Evolutionary conservation across 1,140 invertebrate species (phyloP).

Genomic region (Aphaenogaster ashmeadi): DNA sequence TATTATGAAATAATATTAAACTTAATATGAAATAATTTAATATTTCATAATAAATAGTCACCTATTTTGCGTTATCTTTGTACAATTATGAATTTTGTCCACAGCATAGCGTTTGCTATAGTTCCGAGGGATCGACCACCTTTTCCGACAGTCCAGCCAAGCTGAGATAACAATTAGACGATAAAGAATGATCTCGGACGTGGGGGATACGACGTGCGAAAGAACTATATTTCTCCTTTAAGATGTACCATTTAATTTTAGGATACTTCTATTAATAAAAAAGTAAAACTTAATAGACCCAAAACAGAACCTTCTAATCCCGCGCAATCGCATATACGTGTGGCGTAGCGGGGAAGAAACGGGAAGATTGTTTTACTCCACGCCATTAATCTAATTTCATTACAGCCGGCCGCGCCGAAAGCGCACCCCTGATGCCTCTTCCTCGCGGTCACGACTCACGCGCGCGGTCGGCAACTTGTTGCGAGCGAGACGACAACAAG

Average conservation of each 20-base stretch:
- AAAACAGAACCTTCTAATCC: not conserved
- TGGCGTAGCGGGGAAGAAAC: not conserved
- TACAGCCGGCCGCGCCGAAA: not conserved
- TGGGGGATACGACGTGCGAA: not conserved
- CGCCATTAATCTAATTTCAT: slow-evolving; percentile 52
- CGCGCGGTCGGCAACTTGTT: slow-evolving; percentile 76
- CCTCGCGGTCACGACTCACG: not conserved
- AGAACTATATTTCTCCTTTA: not conserved
- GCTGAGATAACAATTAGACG: slow-evolving; percentile 53
- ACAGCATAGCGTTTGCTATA: slow-evolving; percentile 66
- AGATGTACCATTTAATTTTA: slow-evolving; percentile 17
- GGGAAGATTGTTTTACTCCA: slow-evolving; percentile 34
- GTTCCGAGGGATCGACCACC: slow-evolving; percentile 72
- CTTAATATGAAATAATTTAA: slow-evolving; percentile 1
- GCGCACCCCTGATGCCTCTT: not conserved
- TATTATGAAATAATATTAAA: too few species aligned
- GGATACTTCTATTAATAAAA: slow-evolving; percentile 29
- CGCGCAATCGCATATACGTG: not conserved
- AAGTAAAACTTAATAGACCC: not conserved
- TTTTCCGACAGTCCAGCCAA: slow-evolving; percentile 62
- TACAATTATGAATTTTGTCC: slow-evolving; percentile 22
- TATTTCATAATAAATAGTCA: not conserved
- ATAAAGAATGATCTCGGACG: slow-evolving; percentile 11
- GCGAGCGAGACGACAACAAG: slow-evolving; percentile 58
- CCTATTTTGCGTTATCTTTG: not conserved